Percentiles rank a stretch among this genome's conserved stretches.
phyloP scores from a whole-genome alignment of 2,113 vertebrate species.

The Thomomys bottae region DNA sequence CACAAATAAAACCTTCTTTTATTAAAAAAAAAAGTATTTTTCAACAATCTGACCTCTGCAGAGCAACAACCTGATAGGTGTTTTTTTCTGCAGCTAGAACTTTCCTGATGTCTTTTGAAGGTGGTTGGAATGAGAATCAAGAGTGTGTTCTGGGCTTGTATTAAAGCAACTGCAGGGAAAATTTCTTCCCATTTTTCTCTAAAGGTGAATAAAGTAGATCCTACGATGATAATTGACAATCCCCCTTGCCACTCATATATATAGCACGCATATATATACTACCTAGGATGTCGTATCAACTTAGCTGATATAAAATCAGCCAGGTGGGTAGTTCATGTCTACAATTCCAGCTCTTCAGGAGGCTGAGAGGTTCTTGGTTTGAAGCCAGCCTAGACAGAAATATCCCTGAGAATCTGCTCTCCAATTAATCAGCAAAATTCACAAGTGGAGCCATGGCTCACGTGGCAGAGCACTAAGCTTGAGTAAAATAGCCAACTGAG shows the following conservation, averaged over 20 bases:
- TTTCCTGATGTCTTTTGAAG: not conserved
- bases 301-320: not conserved
- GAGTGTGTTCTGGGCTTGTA: not conserved
- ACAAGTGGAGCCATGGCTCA: too few relatives aligned
- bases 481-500: too few relatives aligned
- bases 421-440: too few relatives aligned
- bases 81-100: not conserved
- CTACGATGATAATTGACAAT: too few relatives aligned
- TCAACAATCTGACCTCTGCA: not conserved
- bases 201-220: not conserved
- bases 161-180: not conserved
- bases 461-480: too few relatives aligned
- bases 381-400: too few relatives aligned
- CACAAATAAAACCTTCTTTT: constrained; percentile 24
- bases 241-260: not conserved
- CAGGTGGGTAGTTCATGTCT: too few relatives aligned
- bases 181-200: not conserved
- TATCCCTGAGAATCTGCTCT: too few relatives aligned
- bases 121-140: not conserved
- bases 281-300: not conserved
- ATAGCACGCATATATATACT: not conserved
- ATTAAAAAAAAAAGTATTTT: not conserved
- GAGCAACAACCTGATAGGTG: too few relatives aligned
- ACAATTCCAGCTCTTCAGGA: too few relatives aligned
- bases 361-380: too few relatives aligned